Base-by-base conservation (phyloP, 1,140 invertebrate genomes). In the Drosophila yakuba region DNA sequence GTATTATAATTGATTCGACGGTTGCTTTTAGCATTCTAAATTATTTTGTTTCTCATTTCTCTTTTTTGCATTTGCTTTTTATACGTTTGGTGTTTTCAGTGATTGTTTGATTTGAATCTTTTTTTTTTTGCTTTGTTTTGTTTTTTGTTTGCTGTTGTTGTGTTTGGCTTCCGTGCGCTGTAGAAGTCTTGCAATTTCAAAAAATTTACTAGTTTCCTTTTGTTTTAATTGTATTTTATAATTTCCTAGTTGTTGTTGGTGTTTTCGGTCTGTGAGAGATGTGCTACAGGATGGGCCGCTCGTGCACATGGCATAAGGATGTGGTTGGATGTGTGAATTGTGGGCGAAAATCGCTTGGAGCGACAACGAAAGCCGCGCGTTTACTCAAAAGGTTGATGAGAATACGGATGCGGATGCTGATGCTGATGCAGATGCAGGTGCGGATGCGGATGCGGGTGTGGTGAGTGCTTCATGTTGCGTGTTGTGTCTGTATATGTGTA, bases 161-260 rank as follows among this genome's bases (percentile, higher is more conserved):
- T 59, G 25, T 51, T 51, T 78, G 28, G 77, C 61, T 72, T 74
- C 74, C 69, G 69, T 73, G 71, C 69, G 58, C 68, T 86, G 73
- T 77, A 75, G 69, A 80, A 74, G 74, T 78, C 71, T 79, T 82
- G 80, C 62, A 78, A 78, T 83, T 83, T 79, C 75, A 78, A 78
- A 68, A 69, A 80, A 73, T 86, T 85, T 78, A 76, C 82, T 86
- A 86, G 83, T 88, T 88, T 83, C 80, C 76, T 45, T 77, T 68
- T 62, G 62, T 58, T 88, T 74, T 89, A 69, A 67, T 83, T 69
- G 57, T 85, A 80, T 80, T 78, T 79, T 80, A 89, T 89, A 89
- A 90, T 89, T 89, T 89, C 80, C 84, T 89, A 89, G 85, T 88
- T 84, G 77, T 82, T 80, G 63, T 61, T 78, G 66, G 51, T 77